Conservation (phyloP, 2,113 vertebrate genomes). For the Lota lota region DNA sequence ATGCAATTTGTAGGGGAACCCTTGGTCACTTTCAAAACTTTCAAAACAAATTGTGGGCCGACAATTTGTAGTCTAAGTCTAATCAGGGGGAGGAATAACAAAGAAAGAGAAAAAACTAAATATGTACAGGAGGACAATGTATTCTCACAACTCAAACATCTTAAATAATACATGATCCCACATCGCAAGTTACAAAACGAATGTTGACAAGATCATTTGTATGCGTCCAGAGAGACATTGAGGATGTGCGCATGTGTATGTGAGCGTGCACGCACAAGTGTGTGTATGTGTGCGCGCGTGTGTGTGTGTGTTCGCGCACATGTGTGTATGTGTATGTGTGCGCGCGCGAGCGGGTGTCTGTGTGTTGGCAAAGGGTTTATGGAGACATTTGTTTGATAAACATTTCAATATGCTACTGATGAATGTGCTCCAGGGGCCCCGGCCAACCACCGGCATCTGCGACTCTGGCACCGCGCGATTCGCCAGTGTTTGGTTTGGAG, state of each 20-base stretch:
- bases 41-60: no score
- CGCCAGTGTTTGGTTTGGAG: conserved; percentile 43
- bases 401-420: conserved; percentile 47
- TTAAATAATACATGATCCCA: neutral
- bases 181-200: neutral
- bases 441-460: conserved; percentile 51
- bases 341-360: no score
- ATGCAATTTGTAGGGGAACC: no score
- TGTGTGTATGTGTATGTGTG: neutral
- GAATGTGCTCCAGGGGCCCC: conserved; percentile 28
- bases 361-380: conserved; percentile 20
- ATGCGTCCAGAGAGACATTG: neutral
- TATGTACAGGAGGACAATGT: no score
- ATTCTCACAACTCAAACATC: neutral
- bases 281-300: conserved; percentile 8
- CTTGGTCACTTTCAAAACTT: no score
- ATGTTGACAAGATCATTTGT: neutral
- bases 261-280: neutral
- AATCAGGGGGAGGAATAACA: no score
- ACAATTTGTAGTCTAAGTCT: no score
- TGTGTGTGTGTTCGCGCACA: neutral
- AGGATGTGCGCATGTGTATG: neutral
- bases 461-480: conserved; percentile 42
- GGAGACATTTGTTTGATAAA: conserved; percentile 51
- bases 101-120: no score